These are phyloP conservation scores for Oxycera nigricornis DNA, from an alignment of 2,888 invertebrate genomes.

Conservation along the genomic window DNA sequence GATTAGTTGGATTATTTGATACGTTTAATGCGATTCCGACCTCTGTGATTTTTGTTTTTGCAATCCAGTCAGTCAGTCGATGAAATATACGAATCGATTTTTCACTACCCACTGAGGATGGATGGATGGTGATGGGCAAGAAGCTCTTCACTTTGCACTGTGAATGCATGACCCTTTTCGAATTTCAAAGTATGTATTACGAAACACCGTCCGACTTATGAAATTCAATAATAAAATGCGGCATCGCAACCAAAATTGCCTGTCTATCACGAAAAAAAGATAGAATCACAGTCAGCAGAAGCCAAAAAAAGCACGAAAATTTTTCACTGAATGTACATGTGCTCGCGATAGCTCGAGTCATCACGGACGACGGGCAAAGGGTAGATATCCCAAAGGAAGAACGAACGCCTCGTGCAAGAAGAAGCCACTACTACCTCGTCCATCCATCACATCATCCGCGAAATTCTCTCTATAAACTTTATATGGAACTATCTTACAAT, in stretches of 20 bases:
- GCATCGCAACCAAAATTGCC: not conserved
- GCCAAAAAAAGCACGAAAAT: not conserved
- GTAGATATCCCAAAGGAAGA: not conserved
- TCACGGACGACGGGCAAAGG: too few relatives aligned
- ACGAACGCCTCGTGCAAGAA: conserved; percentile 34
- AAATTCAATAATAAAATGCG: not conserved
- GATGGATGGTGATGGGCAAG: not conserved
- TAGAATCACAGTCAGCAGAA: not conserved
- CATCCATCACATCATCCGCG: not conserved
- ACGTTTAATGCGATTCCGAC: too few relatives aligned
- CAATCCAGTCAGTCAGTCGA: too few relatives aligned
- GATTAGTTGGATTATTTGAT: too few relatives aligned
- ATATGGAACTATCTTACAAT: not conserved
- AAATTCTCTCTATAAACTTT: not conserved
- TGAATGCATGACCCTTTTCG: too few relatives aligned
- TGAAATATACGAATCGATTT: too few relatives aligned
- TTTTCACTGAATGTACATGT: conserved; percentile 15
- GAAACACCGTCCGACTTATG: not conserved
- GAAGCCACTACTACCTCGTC: not conserved
- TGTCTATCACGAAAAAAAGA: too few relatives aligned
- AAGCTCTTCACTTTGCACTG: not conserved
- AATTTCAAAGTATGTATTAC: not conserved
- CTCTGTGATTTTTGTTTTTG: too few relatives aligned
- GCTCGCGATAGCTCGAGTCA: not conserved
- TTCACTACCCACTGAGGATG: too few relatives aligned